A percentile compares a stretch with the other conserved stretches of the same genome.
These are phyloP conservation scores for Podarcis cretensis DNA, from an alignment of 2,113 vertebrate species.

Conservation along the genomic window DNA sequence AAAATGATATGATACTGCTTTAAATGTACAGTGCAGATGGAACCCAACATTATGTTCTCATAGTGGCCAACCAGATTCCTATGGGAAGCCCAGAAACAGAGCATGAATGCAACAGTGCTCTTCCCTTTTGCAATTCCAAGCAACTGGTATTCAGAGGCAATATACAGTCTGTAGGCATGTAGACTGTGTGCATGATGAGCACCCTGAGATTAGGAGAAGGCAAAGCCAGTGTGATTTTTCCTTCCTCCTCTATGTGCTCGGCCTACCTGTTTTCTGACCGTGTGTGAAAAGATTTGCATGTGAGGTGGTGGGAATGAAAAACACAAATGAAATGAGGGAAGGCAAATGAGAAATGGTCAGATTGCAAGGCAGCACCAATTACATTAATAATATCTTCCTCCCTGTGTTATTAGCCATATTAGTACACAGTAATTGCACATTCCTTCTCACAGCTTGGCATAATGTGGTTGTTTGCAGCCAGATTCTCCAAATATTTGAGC, in stretches of 20 bases:
- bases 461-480: neutral
- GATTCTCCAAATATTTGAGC: constrained; percentile 22
- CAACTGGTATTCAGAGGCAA: too few relatives aligned
- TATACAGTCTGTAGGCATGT: neutral
- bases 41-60: neutral
- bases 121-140: too few relatives aligned
- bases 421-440: neutral
- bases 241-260: too few relatives aligned
- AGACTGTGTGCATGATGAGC: neutral
- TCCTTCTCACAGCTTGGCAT: neutral
- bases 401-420: neutral
- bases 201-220: too few relatives aligned
- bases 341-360: neutral
- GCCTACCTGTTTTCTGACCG: neutral
- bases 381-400: neutral
- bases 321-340: neutral
- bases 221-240: neutral
- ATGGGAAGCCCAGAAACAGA: too few relatives aligned
- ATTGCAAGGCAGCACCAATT: neutral
- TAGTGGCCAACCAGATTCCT: neutral
- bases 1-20: too few relatives aligned
- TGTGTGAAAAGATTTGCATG: neutral
- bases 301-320: neutral
- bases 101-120: too few relatives aligned
- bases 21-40: too few relatives aligned